These are phyloP conservation scores for Gryllus longicercus DNA, from an alignment of 2,888 invertebrate species.

Conservation along the genomic window DNA sequence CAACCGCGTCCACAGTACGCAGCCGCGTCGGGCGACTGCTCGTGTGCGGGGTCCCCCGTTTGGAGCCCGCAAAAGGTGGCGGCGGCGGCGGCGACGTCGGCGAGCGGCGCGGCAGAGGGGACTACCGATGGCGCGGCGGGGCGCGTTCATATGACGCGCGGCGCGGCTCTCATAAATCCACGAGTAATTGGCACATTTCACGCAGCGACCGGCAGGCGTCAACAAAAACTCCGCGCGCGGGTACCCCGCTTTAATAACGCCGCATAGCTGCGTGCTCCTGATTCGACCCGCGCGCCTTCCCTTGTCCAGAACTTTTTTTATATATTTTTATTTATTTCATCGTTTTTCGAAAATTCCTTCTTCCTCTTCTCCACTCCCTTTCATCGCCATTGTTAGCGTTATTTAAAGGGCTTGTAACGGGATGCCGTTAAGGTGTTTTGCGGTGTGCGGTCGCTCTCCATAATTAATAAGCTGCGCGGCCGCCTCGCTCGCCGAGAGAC, in stretches of 20 bases:
- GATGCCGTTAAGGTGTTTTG: not conserved
- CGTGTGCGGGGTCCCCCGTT: not conserved
- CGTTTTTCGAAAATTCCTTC: not conserved
- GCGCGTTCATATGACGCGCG: not conserved
- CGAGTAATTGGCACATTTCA: slow-evolving; percentile 17
- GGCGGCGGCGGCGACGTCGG: not conserved
- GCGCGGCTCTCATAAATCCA: not conserved
- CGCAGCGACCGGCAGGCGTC: not conserved
- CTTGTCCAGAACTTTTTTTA: not conserved
- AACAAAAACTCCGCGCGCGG: not conserved
- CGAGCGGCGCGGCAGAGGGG: not conserved
- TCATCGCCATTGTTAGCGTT: slow-evolving; percentile 1
- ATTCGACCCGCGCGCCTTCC: not conserved
- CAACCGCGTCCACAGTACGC: too few relatives aligned
- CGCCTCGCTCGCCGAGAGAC: not conserved
- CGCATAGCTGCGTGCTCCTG: not conserved
- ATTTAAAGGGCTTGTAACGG: not conserved
- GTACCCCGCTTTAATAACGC: not conserved
- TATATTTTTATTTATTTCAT: not conserved
- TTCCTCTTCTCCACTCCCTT: not conserved
- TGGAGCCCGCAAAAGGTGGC: not conserved
- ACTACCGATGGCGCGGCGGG: too few relatives aligned
- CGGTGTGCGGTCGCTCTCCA: not conserved
- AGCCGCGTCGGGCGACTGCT: not conserved
- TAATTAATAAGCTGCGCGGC: not conserved